Conservation (phyloP, 2,888 invertebrate species). For the Apamea crenata region DNA sequence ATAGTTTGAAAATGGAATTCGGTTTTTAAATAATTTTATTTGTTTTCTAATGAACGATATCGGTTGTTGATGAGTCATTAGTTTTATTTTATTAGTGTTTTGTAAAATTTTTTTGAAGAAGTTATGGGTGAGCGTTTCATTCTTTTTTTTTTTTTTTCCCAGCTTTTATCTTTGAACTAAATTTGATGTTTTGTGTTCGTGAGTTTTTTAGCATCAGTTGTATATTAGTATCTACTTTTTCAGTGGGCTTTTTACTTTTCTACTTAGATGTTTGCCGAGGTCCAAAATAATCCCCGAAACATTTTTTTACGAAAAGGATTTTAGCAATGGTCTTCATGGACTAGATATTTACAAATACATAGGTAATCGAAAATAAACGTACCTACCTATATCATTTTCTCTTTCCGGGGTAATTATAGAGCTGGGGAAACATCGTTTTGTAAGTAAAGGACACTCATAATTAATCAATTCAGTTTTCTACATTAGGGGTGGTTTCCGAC, state of each 20-base stretch:
- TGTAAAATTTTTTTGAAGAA: conserved; percentile 7
- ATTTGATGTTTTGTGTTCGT: background rate
- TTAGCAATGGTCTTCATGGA: background rate
- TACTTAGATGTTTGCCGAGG: background rate
- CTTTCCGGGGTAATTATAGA: background rate
- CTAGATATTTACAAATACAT: background rate
- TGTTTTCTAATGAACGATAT: conserved; percentile 35
- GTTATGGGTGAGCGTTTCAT: conserved; percentile 34
- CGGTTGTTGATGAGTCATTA: conserved; percentile 46
- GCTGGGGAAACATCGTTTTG: background rate
- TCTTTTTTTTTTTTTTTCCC: background rate
- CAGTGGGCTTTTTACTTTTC: background rate
- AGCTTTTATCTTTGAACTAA: background rate
- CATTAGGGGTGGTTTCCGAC: background rate
- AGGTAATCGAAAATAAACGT: background rate
- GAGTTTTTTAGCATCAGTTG: background rate
- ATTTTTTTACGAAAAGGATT: background rate
- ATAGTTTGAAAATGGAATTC: conserved; percentile 29
- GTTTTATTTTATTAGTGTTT: conserved; percentile 49
- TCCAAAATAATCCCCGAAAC: background rate
- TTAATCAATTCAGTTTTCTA: background rate
- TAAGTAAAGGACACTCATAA: background rate
- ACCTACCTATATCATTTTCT: background rate
- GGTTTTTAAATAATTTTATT: conserved; percentile 4
- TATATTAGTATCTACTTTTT: background rate